Evolutionary conservation across 2,888 invertebrate species (phyloP).

Genomic region (Ptilodon capucinus): DNA sequence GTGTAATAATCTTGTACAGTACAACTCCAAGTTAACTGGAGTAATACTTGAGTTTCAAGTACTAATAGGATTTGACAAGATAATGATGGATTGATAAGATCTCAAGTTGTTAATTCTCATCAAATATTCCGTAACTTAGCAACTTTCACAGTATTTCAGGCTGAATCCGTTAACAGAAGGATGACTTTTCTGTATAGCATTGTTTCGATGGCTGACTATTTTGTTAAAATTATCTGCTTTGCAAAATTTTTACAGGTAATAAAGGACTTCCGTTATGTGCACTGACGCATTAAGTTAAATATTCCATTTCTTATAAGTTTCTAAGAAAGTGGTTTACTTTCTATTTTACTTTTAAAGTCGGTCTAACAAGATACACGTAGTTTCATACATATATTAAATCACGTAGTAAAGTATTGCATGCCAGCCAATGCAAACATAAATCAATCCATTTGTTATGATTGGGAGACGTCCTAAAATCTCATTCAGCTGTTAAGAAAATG

Average conservation of each 20-base stretch:
- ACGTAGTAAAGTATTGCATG: not conserved
- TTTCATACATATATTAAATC: too few species aligned
- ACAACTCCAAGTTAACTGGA: too few species aligned
- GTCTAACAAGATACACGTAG: too few species aligned
- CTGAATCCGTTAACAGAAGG: not conserved
- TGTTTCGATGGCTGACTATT: not conserved
- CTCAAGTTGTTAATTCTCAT: not conserved
- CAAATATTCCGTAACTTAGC: not conserved
- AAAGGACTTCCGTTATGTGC: too few species aligned
- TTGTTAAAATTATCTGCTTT: too few species aligned
- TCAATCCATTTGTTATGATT: not conserved
- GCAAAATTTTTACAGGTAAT: too few species aligned
- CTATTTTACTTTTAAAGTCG: too few species aligned
- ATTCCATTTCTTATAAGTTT: too few species aligned
- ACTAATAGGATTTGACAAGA: not conserved
- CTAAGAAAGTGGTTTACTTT: too few species aligned
- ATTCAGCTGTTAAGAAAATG: slow-evolving; percentile 7
- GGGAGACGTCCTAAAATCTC: slow-evolving; percentile 1
- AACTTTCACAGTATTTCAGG: not conserved
- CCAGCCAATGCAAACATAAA: not conserved
- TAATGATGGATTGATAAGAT: not conserved
- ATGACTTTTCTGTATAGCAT: not conserved
- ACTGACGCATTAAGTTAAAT: too few species aligned
- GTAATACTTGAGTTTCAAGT: not conserved
- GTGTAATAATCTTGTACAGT: too few species aligned